These are phyloP conservation scores for Cepaea nemoralis DNA, from an alignment of 1,140 invertebrate genomes.

Conservation along the genomic window DNA sequence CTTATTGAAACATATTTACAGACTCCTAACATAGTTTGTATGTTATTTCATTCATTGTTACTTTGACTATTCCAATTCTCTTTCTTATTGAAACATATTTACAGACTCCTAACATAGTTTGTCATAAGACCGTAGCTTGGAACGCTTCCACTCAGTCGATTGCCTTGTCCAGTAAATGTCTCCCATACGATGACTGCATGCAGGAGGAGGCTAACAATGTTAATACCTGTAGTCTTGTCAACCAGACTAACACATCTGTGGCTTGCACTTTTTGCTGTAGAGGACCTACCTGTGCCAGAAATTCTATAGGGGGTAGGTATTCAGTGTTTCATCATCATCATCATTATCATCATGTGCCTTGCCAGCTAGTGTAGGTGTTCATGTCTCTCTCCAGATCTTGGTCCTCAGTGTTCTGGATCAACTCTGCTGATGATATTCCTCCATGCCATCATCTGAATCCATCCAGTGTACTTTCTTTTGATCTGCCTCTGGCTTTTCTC, in stretches of 20 bases:
- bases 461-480: no score
- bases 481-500: no score
- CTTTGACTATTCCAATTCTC: no score
- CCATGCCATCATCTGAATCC: no score
- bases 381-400: no score
- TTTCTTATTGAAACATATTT: neutral
- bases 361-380: no score
- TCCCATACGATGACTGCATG: neutral
- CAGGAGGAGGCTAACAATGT: neutral
- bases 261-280: slow-evolving; percentile 32
- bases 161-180: slow-evolving; percentile 9
- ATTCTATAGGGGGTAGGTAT: slow-evolving; percentile 20
- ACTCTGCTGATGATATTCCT: no score
- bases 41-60: no score
- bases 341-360: no score
- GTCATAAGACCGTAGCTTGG: neutral
- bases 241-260: neutral
- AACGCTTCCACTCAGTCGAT: neutral
- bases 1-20: neutral
- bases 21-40: no score
- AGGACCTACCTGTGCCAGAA: neutral
- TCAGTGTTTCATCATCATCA: neutral
- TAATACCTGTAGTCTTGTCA: neutral
- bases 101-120: neutral
- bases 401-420: no score